These are phyloP conservation scores for Calliscelio sp. DNA, from an alignment of 2,888 invertebrate species.

Conservation along the genomic window DNA sequence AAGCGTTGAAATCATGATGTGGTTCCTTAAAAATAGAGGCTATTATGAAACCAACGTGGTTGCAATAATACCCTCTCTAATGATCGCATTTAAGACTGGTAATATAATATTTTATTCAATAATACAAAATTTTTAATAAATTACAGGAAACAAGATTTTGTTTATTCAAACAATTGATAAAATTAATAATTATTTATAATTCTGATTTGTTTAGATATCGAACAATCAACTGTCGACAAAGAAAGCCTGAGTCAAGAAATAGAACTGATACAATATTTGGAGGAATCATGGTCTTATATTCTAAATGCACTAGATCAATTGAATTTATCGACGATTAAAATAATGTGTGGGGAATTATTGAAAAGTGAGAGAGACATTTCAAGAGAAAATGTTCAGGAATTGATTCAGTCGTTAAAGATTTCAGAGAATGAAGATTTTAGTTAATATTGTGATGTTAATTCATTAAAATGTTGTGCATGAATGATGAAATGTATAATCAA, in stretches of 20 bases:
- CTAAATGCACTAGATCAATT: constrained; percentile 22
- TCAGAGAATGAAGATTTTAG: no score
- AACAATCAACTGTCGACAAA: constrained; percentile 3
- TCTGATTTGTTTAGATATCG: constrained; percentile 37
- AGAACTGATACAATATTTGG: constrained; percentile 77
- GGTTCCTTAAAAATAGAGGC: constrained; percentile 75
- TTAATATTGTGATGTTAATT: no score
- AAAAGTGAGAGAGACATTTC: constrained; percentile 54
- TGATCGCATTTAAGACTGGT: constrained; percentile 46
- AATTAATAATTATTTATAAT: constrained; percentile 2
- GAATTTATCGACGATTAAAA: constrained; percentile 41
- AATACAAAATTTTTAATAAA: not conserved
- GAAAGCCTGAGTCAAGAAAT: constrained; percentile 44
- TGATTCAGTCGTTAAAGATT: constrained; percentile 51
- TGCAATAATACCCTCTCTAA: constrained; percentile 23
- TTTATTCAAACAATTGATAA: not conserved
- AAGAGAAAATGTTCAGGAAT: constrained; percentile 64
- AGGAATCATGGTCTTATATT: constrained; percentile 79
- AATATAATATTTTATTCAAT: not conserved
- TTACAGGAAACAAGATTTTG: not conserved
- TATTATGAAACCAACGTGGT: constrained; percentile 49
- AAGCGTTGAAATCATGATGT: constrained; percentile 78
- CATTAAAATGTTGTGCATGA: no score
- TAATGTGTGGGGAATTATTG: constrained; percentile 33
- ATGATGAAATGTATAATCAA: no score